Evolutionary conservation across 1,140 invertebrate genomes (phyloP).

Genomic region (Zaprionus taronus): DNA sequence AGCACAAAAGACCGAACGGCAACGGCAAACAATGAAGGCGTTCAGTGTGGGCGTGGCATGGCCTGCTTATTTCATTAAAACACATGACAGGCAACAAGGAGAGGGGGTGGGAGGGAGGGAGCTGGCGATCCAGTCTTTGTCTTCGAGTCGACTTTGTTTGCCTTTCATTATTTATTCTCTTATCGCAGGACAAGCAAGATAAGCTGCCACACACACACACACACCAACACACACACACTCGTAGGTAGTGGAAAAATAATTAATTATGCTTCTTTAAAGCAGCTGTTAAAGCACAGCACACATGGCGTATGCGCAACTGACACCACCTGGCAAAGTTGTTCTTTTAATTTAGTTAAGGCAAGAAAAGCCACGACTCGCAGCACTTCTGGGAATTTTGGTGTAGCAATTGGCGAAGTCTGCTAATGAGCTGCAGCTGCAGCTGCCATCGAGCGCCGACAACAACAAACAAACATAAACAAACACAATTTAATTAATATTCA

Average conservation of each 20-base stretch:
- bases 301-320: slow-evolving; percentile 49
- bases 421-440: slow-evolving; percentile 48
- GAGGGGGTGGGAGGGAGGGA: not conserved
- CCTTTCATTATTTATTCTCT: slow-evolving; percentile 79
- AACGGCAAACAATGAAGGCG: slow-evolving; percentile 18
- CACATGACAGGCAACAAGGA: slow-evolving; percentile 53
- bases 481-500: slow-evolving; percentile 71
- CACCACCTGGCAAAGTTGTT: slow-evolving; percentile 8
- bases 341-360: not conserved
- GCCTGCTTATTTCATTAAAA: slow-evolving; percentile 66
- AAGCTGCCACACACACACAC: slow-evolving; percentile 24
- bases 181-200: slow-evolving; percentile 57
- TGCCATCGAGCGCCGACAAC: not conserved
- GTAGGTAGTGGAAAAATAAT: slow-evolving; percentile 44
- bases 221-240: slow-evolving; percentile 4
- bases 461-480: slow-evolving; percentile 7
- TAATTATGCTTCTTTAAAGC: slow-evolving; percentile 64
- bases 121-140: slow-evolving; percentile 31
- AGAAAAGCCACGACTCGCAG: not conserved
- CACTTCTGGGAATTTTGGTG: slow-evolving; percentile 36
- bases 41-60: slow-evolving; percentile 36
- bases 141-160: slow-evolving; percentile 68
- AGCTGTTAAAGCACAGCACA: slow-evolving; percentile 28
- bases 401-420: not conserved
- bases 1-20: slow-evolving; percentile 24